Conservation (phyloP, 2,888 invertebrate species). For the Drosophila subsilvestris region DNA sequence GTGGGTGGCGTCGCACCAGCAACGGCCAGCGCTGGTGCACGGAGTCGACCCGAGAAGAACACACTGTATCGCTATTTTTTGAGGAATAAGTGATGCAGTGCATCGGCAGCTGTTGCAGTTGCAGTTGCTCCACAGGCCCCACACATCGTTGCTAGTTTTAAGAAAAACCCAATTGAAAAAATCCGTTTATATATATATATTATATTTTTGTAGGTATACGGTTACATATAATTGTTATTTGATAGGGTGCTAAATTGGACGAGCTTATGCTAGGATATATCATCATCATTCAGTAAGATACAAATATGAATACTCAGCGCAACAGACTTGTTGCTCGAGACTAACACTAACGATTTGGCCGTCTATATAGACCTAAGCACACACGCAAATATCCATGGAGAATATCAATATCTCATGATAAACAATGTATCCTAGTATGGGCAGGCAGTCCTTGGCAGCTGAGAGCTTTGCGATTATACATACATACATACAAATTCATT, state of each 20-base stretch:
- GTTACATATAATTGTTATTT: slow-evolving; percentile 10
- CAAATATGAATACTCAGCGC: slow-evolving; percentile 21
- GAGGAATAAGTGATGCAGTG: slow-evolving; percentile 86
- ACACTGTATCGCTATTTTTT: slow-evolving; percentile 89
- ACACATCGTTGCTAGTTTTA: slow-evolving; percentile 30
- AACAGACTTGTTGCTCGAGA: slow-evolving; percentile 4
- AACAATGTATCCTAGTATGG: not conserved
- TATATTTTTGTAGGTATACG: slow-evolving; percentile 33
- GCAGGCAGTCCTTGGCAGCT: slow-evolving; percentile 1
- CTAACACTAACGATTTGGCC: not conserved
- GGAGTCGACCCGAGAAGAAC: slow-evolving; percentile 83
- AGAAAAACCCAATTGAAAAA: slow-evolving; percentile 30
- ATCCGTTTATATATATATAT: slow-evolving; percentile 31
- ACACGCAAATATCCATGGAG: not conserved
- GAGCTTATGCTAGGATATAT: slow-evolving; percentile 18
- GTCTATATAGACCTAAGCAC: not conserved
- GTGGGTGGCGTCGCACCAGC: slow-evolving; percentile 84
- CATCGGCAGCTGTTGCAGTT: slow-evolving; percentile 17
- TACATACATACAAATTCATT: slow-evolving; percentile 3
- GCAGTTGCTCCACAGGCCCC: slow-evolving; percentile 7
- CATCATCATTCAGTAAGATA: not conserved
- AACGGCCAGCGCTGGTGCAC: slow-evolving; percentile 46
- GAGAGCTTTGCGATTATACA: slow-evolving; percentile 1
- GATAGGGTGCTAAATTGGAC: slow-evolving; percentile 5
- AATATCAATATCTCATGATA: not conserved